These are phyloP conservation scores for Marasmarcha lunaedactyla DNA, from an alignment of 2,888 invertebrate species.

Conservation along the genomic window DNA sequence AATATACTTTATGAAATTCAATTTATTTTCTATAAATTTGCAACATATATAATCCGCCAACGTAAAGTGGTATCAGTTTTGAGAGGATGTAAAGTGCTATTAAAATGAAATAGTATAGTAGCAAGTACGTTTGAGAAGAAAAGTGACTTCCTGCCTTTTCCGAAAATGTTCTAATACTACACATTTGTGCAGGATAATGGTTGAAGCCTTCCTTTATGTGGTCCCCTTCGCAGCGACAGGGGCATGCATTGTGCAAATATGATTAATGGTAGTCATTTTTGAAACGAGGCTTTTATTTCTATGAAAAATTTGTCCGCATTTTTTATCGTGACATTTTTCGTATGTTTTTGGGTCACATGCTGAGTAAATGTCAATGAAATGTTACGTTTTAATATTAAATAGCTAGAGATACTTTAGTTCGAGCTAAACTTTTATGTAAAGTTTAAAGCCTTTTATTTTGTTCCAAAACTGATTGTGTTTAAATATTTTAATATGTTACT, in stretches of 20 bases:
- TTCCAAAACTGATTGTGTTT: too few species aligned
- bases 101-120: background rate
- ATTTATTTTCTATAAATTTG: too few species aligned
- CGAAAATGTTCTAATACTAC: conserved; percentile 30
- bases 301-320: conserved; percentile 12
- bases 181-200: conserved; percentile 43
- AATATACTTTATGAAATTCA: too few species aligned
- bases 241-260: conserved; percentile 57
- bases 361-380: conserved; percentile 9
- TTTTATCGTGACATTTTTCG: conserved; percentile 40
- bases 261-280: conserved; percentile 57
- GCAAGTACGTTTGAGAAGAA: background rate
- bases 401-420: too few species aligned
- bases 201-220: conserved; percentile 47
- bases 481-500: too few species aligned
- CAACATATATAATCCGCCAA: too few species aligned
- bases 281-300: conserved; percentile 41
- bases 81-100: background rate
- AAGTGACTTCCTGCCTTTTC: conserved; percentile 15
- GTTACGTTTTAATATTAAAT: too few species aligned
- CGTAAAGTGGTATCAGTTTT: background rate
- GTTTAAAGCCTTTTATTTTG: too few species aligned
- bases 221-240: conserved; percentile 26
- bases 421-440: too few species aligned
- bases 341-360: conserved; percentile 11